Percentiles rank a stretch among this genome's conserved stretches.
These are phyloP conservation scores for Microcebus murinus DNA, from an alignment of 2,113 vertebrate species.

Conservation along the genomic window DNA sequence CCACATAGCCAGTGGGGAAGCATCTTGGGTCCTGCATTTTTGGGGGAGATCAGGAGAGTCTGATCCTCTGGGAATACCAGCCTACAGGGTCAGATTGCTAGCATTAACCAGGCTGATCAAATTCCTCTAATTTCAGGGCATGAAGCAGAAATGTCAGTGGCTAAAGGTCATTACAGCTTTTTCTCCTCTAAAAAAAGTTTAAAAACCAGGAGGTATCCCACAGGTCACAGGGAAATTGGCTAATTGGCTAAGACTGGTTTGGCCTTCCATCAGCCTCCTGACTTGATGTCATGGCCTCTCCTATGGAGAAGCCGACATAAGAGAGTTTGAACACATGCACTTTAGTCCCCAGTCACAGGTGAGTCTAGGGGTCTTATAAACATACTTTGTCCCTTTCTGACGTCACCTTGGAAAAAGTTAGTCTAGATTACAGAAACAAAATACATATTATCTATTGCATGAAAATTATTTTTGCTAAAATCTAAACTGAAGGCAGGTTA, in stretches of 20 bases:
- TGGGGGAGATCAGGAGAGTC: neutral
- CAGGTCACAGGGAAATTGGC: neutral
- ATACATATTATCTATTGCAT: neutral
- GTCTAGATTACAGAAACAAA: neutral
- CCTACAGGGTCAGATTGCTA: neutral
- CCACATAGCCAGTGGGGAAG: neutral
- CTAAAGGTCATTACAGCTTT: neutral
- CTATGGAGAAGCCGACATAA: neutral
- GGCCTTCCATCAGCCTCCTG: neutral
- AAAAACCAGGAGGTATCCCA: neutral
- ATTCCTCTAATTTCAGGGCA: constrained; percentile 20
- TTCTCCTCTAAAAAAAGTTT: neutral
- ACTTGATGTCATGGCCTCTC: neutral
- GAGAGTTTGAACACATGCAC: neutral
- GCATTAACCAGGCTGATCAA: neutral
- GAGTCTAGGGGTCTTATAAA: neutral
- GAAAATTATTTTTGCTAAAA: neutral
- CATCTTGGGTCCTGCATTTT: neutral
- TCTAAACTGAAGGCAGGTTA: neutral
- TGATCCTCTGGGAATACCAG: neutral
- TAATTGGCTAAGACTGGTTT: neutral
- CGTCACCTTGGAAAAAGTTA: neutral
- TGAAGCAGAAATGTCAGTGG: constrained; percentile 17
- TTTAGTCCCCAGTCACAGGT: neutral
- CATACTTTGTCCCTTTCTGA: neutral